Conservation (phyloP, 2,888 invertebrate genomes). For the Noctua comes region DNA sequence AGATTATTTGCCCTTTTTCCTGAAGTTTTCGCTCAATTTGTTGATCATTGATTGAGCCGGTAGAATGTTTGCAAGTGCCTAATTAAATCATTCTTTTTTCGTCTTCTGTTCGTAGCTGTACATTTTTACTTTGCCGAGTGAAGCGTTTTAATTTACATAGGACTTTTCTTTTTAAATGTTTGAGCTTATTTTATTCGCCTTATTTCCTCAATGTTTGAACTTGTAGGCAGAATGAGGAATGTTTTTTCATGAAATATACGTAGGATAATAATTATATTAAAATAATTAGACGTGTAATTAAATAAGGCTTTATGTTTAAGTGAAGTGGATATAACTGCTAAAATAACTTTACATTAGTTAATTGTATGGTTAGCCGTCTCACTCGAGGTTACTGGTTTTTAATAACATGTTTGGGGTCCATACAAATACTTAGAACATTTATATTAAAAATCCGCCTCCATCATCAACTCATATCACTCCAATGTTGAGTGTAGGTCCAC, state of each 20-base stretch:
- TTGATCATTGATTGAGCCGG: constrained; percentile 31
- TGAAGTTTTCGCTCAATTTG: constrained; percentile 38
- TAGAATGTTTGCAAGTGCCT: constrained; percentile 34
- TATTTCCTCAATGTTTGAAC: constrained; percentile 9
- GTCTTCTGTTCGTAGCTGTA: constrained; percentile 23
- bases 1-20: constrained; percentile 43
- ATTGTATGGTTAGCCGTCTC: neutral
- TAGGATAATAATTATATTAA: neutral
- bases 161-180: constrained; percentile 48
- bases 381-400: neutral
- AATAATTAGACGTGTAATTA: neutral
- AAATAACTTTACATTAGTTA: neutral
- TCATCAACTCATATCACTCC: neutral
- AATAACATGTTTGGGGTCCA: neutral
- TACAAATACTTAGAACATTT: neutral
- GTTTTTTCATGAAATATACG: constrained; percentile 10
- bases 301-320: neutral
- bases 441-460: neutral
- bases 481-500: neutral
- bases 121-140: constrained; percentile 42
- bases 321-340: neutral
- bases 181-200: neutral
- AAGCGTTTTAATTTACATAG: constrained; percentile 37
- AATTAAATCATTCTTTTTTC: constrained; percentile 39
- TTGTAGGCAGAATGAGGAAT: neutral